Evolutionary conservation across 2,888 invertebrate species (phyloP).

Genomic region (Lasioglossum figueresi): DNA sequence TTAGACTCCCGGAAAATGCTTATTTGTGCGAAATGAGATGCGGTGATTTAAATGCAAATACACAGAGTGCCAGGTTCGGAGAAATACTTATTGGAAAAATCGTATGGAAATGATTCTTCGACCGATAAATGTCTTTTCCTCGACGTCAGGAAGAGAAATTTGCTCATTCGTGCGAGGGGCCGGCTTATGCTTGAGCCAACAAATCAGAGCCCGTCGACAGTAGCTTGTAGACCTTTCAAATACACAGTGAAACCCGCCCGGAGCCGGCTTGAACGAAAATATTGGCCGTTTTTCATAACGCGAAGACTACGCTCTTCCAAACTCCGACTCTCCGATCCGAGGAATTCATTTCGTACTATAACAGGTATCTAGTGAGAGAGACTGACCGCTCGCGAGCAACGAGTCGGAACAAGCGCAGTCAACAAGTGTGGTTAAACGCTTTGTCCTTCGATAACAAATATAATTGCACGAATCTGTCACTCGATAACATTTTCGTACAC

Average conservation of each 20-base stretch:
- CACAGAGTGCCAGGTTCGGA: background rate
- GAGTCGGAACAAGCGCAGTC: background rate
- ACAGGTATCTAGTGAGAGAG: background rate
- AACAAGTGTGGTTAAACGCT: background rate
- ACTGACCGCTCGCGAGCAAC: background rate
- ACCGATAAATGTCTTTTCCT: background rate
- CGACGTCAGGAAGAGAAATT: conserved; percentile 2
- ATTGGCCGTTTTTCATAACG: conserved; percentile 34
- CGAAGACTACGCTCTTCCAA: background rate
- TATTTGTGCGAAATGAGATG: background rate
- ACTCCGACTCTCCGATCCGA: background rate
- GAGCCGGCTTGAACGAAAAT: conserved; percentile 8
- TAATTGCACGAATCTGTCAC: background rate
- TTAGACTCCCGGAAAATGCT: background rate
- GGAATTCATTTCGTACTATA: conserved; percentile 23
- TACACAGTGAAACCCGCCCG: background rate
- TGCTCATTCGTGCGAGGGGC: background rate
- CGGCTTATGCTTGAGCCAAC: background rate
- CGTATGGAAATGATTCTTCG: background rate
- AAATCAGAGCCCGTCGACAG: conserved; percentile 7
- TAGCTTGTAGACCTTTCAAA: conserved; percentile 22
- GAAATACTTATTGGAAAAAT: background rate
- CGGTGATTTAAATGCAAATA: background rate
- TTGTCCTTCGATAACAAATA: background rate
- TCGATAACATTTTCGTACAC: background rate